Evolutionary conservation across 2,797 vertebrate species (phyloP), one percentile per base, ranked within the genome.

Genomic region (Gymnodraco acuticeps): DNA sequence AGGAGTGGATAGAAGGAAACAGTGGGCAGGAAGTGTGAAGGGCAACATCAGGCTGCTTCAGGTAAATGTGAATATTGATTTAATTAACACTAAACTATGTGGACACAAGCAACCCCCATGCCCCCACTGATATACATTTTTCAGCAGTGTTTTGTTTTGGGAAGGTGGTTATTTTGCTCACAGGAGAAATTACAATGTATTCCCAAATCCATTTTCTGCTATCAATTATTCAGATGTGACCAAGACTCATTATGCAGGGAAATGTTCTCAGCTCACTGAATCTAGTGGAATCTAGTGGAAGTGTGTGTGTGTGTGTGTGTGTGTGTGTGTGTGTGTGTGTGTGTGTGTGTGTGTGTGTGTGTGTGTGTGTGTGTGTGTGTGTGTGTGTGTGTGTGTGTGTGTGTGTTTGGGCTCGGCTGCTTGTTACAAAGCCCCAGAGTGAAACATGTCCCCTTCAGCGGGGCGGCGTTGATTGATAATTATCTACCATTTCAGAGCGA

Each of bases 181-280:
- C 80, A 89, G 84, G 87, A 88, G 77, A 88, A 85, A 90, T 92
- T 90, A 90, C 87, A 84, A 88, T 81, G 63, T 81, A 89, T 87
- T 81, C 83, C 68, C 78, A 87, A 90, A 90, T 88, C 87, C 72
- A 91, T 91, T 92, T 90, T 86, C 88, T 78, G 47, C 59, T 6
- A 89, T 92, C 82, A 89, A 91, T 90, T 92, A 92, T 90, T 90
- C 87, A 91, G 81, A 88, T 86, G 79, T 83, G 86, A 90, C 90
- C 80, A 56, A 70, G 59, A 19, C 73, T 90, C 88, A 89, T 92
- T 90, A 87, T 85, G 73, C 80, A 87, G 79, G 79, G 63, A 80
- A 87, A 87, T 83, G 67, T 81, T 79, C 73, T 84, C 73, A 3
- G 73, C 82, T 80, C 82, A 38, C 16, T 67, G 80, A 83, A 46